phyloP scores from a whole-genome alignment of 2,888 invertebrate species.

The Lottia scabra region DNA sequence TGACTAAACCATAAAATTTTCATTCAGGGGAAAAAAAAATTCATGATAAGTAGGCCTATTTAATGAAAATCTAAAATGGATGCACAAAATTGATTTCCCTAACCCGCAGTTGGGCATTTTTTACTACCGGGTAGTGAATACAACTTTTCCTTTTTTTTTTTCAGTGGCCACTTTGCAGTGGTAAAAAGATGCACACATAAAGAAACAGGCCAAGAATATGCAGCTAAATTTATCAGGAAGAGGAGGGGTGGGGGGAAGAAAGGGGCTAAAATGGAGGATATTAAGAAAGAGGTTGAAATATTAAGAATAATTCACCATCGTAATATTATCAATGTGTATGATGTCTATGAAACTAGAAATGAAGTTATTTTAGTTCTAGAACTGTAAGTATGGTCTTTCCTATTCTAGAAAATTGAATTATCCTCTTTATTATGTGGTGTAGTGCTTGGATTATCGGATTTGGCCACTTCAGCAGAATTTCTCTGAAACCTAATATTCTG shows the following conservation, averaged over 20 bases:
- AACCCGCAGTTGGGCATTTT: no score
- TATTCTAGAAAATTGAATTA: no score
- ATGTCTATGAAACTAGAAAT: slow-evolving; percentile 75
- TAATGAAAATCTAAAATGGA: no score
- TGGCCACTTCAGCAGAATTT: not conserved
- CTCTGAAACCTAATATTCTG: not conserved
- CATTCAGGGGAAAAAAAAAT: no score
- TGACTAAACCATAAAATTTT: no score
- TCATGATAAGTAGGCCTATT: no score
- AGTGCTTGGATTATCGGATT: not conserved
- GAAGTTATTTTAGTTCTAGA: slow-evolving; percentile 76
- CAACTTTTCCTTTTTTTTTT: slow-evolving; percentile 17
- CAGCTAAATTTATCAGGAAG: slow-evolving; percentile 77
- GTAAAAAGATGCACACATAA: slow-evolving; percentile 74
- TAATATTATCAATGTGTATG: slow-evolving; percentile 76
- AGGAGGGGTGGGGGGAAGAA: slow-evolving; percentile 71
- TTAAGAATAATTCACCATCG: slow-evolving; percentile 74
- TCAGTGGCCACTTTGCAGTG: slow-evolving; percentile 77
- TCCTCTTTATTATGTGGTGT: no score
- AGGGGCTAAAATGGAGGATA: slow-evolving; percentile 75
- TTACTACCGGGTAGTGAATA: no score
- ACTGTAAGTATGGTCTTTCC: slow-evolving; percentile 69
- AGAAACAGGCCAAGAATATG: slow-evolving; percentile 73
- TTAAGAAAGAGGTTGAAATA: slow-evolving; percentile 74
- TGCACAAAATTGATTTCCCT: no score